Base-by-base conservation (phyloP, 1,140 invertebrate genomes). In the Trichonephila inaurata region DNA sequence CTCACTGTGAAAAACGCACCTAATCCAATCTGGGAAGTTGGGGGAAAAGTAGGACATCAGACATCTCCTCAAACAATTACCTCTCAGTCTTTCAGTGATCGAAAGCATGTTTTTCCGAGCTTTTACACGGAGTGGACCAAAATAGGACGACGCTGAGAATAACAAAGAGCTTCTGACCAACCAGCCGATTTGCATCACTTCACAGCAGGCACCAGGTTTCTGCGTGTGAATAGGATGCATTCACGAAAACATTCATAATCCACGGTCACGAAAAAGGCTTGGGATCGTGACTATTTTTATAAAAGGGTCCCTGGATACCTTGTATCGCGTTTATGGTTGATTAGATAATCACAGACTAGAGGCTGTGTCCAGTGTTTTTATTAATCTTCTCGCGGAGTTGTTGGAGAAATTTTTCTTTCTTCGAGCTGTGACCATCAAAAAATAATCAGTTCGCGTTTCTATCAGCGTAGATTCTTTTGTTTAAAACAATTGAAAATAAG, bases 251-350 rank as follows among this genome's bases (percentile, higher is more conserved):
- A 51, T 85, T 61, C 28, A 61, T 85, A 85, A 85, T 85, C 83
- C 58, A 2, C 18, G 51, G n/a, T 85, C 83, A 85, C 83, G 83
- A 60, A 51, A 51, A 51, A 85, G 14, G 51, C 58, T 60, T 14
- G 19, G 72, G 72, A 40, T 85, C 83, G 40, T 85, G 83, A 85
- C 83, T 85, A 58, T 61, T 60, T 85, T 85, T 85, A 60, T 61
- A 19, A 77, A 77, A 77, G 28, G 72, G 24, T 77, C 24, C 28
- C 12, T 12, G 1, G 33, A 40, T 18, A 77, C 72, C 72, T 77
- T 77, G 69, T 77, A 77, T 77, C 72, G 72, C 33, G 33, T 40
- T 77, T 18, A 33, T 16, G 72, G 72, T 14, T 40, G 24, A 19
- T 77, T 77, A 77, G 72, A 77, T 77, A 77, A 77, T 77, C 28